Evolutionary conservation across 1,140 invertebrate species (phyloP).

Genomic region (Amyelois transitella): DNA sequence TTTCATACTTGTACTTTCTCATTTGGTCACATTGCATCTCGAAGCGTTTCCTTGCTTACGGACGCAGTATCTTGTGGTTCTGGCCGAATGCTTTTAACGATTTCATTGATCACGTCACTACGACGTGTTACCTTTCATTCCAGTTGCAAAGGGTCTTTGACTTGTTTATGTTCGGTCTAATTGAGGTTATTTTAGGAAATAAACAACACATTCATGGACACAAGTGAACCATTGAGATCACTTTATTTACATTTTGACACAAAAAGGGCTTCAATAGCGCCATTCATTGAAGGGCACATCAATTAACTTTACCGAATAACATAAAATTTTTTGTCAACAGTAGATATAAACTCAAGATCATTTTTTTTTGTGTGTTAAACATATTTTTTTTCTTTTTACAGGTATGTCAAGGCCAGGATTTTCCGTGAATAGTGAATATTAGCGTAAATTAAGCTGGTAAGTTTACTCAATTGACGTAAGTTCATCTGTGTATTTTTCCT

Average conservation of each 20-base stretch:
- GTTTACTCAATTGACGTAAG: constrained; percentile 11
- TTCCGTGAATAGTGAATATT: background rate
- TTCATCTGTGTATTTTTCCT: constrained; percentile 20
- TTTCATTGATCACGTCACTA: background rate
- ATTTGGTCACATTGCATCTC: constrained; percentile 10
- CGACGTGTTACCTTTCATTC: background rate
- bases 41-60: background rate
- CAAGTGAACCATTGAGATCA: background rate
- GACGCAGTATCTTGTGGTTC: background rate
- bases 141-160: background rate
- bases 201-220: constrained; percentile 1
- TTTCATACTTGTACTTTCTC: constrained; percentile 48
- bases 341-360: background rate
- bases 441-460: background rate
- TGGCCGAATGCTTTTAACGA: background rate
- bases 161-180: background rate
- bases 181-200: background rate
- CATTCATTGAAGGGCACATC: background rate
- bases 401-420: constrained; percentile 10
- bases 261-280: background rate
- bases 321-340: background rate
- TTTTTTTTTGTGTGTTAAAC: background rate
- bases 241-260: background rate
- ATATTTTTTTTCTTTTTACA: constrained; percentile 13
- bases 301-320: background rate